Evolutionary conservation across 1,140 invertebrate genomes (phyloP).

Genomic region (Stegodyphus mimosarum): DNA sequence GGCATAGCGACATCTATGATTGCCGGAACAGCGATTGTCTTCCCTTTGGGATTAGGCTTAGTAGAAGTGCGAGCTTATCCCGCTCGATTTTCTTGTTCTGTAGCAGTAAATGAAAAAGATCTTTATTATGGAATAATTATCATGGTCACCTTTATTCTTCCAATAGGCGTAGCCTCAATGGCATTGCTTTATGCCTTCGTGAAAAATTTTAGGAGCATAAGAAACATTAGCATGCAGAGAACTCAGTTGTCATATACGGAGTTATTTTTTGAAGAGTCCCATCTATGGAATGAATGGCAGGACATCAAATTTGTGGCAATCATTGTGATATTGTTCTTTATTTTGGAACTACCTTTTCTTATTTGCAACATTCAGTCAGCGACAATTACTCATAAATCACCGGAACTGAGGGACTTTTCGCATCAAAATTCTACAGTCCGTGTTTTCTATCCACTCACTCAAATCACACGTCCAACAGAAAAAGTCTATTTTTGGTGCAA

Average conservation of each 20-base stretch:
- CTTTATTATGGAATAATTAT: conserved; percentile 6
- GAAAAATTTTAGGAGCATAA: conserved; percentile 24
- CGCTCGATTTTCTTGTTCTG: conserved; percentile 11
- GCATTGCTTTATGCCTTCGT: neutral
- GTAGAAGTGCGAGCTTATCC: conserved; percentile 17
- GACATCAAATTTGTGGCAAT: conserved; percentile 30
- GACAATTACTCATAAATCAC: neutral
- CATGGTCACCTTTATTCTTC: neutral
- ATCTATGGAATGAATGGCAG: conserved; percentile 55
- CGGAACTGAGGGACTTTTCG: neutral
- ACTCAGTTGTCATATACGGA: conserved; percentile 40
- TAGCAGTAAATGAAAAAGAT: conserved; percentile 3
- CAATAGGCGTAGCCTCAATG: neutral
- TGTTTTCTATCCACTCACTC: neutral
- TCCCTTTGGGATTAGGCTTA: conserved; percentile 11
- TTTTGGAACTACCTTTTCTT: conserved; percentile 20
- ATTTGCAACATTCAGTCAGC: neutral
- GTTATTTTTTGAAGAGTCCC: conserved; percentile 48
- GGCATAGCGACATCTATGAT: neutral
- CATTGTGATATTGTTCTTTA: conserved; percentile 11
- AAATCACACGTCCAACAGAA: neutral
- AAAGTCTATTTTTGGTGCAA: conserved; percentile 18
- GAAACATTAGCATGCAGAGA: conserved; percentile 18
- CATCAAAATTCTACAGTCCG: conserved; percentile 16
- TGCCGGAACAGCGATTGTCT: neutral